phyloP scores from a whole-genome alignment of 1,140 invertebrate genomes.

The Andrena cerasifolii region DNA sequence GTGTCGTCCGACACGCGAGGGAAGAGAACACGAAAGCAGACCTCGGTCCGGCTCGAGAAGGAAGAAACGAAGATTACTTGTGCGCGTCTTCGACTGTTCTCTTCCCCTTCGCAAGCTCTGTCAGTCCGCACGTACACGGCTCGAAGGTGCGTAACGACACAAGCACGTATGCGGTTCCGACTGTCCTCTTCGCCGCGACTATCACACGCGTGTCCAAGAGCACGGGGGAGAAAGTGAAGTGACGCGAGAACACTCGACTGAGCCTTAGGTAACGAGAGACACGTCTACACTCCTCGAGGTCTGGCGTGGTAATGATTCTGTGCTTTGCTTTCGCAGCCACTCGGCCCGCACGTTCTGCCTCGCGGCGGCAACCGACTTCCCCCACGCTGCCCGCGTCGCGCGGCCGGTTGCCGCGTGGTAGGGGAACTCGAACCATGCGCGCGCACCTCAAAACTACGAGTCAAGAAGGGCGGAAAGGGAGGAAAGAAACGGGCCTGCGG shows the following conservation, averaged over 20 bases:
- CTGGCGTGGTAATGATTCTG: constrained; percentile 80
- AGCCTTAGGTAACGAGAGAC: constrained; percentile 76
- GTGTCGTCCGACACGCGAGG: constrained; percentile 9
- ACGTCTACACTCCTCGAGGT: constrained; percentile 81
- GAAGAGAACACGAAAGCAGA: constrained; percentile 34
- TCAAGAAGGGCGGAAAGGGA: constrained; percentile 32
- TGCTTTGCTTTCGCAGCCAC: constrained; percentile 71
- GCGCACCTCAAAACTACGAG: constrained; percentile 45
- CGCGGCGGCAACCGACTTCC: constrained; percentile 48
- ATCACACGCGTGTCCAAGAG: constrained; percentile 47
- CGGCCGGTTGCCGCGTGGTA: constrained; percentile 49
- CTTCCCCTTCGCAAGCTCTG: no score
- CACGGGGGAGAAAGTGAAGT: constrained; percentile 33
- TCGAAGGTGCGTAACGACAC: not conserved
- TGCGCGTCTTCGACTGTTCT: no score
- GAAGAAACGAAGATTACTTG: no score
- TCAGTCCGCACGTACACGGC: constrained; percentile 6
- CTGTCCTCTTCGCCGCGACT: constrained; percentile 49
- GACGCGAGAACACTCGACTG: constrained; percentile 78
- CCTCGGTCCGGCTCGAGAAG: not conserved
- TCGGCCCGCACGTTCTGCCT: constrained; percentile 64
- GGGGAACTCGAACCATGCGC: constrained; percentile 33
- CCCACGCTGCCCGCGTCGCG: constrained; percentile 29
- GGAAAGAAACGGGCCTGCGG: constrained; percentile 30
- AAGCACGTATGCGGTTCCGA: constrained; percentile 17